A percentile compares a stretch with the other conserved stretches of the same genome.
Evolutionary conservation across 2,888 invertebrate genomes (phyloP).

Genomic region (Trissoscelio sp.): DNA sequence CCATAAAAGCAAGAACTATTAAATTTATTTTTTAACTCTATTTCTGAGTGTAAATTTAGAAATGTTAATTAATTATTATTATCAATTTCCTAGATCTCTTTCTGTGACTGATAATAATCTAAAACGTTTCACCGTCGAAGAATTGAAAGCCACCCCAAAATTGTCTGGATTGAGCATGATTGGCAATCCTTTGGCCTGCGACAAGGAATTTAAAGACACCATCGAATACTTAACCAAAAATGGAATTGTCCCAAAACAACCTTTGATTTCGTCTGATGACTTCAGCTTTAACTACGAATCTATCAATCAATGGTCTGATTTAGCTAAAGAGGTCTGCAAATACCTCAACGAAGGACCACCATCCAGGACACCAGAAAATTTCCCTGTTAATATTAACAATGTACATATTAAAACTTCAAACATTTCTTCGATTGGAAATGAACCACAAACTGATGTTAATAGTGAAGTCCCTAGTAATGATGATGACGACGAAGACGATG

Average conservation of each 20-base stretch:
- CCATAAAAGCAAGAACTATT: too few species aligned
- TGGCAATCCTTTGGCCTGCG: slow-evolving; percentile 88
- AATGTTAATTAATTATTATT: too few species aligned
- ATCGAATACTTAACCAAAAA: slow-evolving; percentile 87
- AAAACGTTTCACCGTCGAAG: slow-evolving; percentile 84
- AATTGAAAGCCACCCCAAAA: slow-evolving; percentile 86
- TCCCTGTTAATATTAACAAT: slow-evolving; percentile 22
- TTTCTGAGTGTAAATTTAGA: too few species aligned
- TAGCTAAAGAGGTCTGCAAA: slow-evolving; percentile 80
- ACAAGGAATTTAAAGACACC: slow-evolving; percentile 87
- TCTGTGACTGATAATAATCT: slow-evolving; percentile 79
- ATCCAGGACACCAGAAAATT: slow-evolving; percentile 68
- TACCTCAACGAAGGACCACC: slow-evolving; percentile 76
- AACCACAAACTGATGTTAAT: slow-evolving; percentile 11
- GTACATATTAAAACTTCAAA: slow-evolving; percentile 1
- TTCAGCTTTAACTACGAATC: slow-evolving; percentile 75
- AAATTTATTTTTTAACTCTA: too few species aligned
- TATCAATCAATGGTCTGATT: slow-evolving; percentile 79
- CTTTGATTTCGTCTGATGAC: slow-evolving; percentile 66
- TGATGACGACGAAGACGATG: slow-evolving; percentile 36
- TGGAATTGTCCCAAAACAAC: slow-evolving; percentile 85
- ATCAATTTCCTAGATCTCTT: slow-evolving; percentile 74
- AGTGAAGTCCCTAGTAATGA: slow-evolving; percentile 11
- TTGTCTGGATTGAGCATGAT: slow-evolving; percentile 86
- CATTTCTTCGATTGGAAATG: background rate